Base-by-base conservation (phyloP, 2,888 invertebrate genomes). In the Drosophila mayaguana region DNA sequence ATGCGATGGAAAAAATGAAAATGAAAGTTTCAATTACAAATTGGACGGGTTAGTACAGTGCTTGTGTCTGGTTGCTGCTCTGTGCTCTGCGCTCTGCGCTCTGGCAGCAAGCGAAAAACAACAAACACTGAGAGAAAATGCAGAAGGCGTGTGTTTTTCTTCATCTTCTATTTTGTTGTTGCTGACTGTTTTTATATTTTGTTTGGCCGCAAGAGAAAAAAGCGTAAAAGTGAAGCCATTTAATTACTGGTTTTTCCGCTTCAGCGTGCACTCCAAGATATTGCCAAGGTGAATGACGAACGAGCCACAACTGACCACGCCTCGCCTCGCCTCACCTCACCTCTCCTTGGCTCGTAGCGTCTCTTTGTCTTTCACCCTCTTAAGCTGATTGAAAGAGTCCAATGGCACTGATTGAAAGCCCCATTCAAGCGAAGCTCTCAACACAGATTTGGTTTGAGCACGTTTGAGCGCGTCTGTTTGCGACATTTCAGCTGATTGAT, bases 11-110 rank as follows among this genome's bases (percentile, higher is more conserved):
- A 25, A 25, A 25, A 79, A 79, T 77, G 74, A 88, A 83, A 88
- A 83, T 72, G 89, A 83, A 83, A 83, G 83, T 83, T 83, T 83
- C 83, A 80, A 86, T 88, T 88, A 86, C 87, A 83, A 80, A 82
- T 75, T 83, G 73, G 69, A 65, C 80, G 53, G 54, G 65, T 55
- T 72, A 63, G 46, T 56, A 36, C 45, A 20, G 18, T 40, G 45
- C 46, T 16, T 36, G 38, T 40, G 18, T 28, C 43, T 70, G 56
- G 36, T 28, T 8, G 28, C 28, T 8, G 28, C 28, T 28, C 57
- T 45, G 55, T 8, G 28, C 28, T 28, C 57, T 45, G 55, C 60
- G 22, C 45, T 48, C 25, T 25, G 25, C 28, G 48, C 25, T 25
- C n/a, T 45, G 54, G 25, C 38, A 62, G n/a, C 57, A 42, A 34